Evolutionary conservation across 2,113 vertebrate species (phyloP).

Genomic region (Solenodon paradoxus): DNA sequence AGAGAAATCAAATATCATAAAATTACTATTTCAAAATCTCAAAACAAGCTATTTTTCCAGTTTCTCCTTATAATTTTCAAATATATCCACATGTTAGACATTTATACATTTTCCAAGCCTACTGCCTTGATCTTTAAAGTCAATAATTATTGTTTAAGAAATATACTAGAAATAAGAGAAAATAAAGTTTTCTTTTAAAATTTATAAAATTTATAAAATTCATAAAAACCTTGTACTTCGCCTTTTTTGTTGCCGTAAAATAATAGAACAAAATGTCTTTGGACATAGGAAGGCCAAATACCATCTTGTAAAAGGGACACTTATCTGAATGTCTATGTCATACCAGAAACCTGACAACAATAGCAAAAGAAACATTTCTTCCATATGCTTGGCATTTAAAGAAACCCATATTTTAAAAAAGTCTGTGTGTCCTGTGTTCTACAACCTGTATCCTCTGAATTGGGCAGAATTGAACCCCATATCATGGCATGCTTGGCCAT

Average conservation of each 20-base stretch:
- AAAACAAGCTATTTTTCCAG: background rate
- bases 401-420: background rate
- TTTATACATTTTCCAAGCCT: background rate
- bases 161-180: slow-evolving; percentile 22
- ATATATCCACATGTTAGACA: slow-evolving; percentile 3
- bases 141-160: background rate
- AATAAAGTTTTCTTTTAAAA: background rate
- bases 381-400: background rate
- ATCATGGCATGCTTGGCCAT: background rate
- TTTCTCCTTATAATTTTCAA: slow-evolving; percentile 17
- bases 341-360: background rate
- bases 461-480: background rate
- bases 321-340: background rate
- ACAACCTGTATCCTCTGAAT: background rate
- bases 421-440: background rate
- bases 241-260: background rate
- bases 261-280: slow-evolving; percentile 4
- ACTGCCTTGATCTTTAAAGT: slow-evolving; percentile 42
- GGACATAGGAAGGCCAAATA: background rate
- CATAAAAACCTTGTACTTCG: slow-evolving; percentile 29
- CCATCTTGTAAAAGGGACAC: background rate
- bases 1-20: slow-evolving; percentile 30
- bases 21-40: slow-evolving; percentile 21
- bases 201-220: too few species aligned
- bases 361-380: slow-evolving; percentile 2